Evolutionary conservation across 1,140 invertebrate genomes (phyloP).

Genomic region (Aphelinus certus): DNA sequence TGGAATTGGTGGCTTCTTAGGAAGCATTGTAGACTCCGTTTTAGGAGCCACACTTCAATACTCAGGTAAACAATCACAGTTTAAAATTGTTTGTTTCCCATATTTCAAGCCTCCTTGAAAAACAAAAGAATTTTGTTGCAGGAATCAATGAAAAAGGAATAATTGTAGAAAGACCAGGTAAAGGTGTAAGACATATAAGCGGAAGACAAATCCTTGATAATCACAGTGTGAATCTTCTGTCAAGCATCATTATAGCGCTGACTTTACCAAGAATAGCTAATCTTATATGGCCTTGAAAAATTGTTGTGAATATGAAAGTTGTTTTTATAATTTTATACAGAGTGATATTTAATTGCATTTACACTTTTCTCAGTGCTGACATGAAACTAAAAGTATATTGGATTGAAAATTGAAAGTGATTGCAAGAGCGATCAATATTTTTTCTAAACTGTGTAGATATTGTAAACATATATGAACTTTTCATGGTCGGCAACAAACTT

Average conservation of each 20-base stretch:
- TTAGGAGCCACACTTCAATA: constrained; percentile 87
- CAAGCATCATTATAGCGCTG: constrained; percentile 79
- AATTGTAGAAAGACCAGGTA: constrained; percentile 79
- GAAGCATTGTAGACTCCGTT: constrained; percentile 85
- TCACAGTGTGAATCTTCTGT: constrained; percentile 88
- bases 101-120: not conserved
- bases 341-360: constrained; percentile 30
- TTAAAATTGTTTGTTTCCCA: not conserved
- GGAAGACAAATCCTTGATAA: constrained; percentile 86
- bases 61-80: constrained; percentile 71
- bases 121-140: constrained; percentile 57
- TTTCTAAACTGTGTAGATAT: constrained; percentile 24
- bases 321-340: constrained; percentile 18
- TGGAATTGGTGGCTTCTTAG: constrained; percentile 78
- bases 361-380: not conserved
- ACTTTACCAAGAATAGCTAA: constrained; percentile 78
- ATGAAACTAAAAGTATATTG: not conserved
- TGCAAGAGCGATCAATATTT: constrained; percentile 22
- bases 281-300: constrained; percentile 69
- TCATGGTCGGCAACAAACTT: constrained; percentile 28
- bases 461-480: not conserved
- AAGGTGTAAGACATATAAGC: constrained; percentile 79
- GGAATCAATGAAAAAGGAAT: constrained; percentile 76
- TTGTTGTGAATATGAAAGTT: constrained; percentile 11
- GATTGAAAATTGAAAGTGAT: constrained; percentile 19